Percentiles rank a stretch among this genome's conserved stretches.
Conservation (phyloP, 1,140 invertebrate genomes). For the Cydia strobilella region DNA sequence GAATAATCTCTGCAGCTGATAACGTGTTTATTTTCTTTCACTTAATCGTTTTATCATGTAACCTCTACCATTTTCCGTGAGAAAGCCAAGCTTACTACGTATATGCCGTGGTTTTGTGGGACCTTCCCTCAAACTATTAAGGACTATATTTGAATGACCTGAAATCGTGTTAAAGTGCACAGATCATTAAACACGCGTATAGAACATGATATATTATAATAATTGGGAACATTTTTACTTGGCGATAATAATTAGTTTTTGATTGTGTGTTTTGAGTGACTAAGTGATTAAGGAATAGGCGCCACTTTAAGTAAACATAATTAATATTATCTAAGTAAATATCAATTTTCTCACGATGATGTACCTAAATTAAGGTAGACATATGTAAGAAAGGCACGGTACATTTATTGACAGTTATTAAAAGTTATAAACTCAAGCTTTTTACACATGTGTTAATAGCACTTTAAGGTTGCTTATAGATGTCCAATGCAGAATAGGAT, state of each 20-base stretch:
- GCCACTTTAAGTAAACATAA: background rate
- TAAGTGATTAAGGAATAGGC: background rate
- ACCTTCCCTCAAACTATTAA: background rate
- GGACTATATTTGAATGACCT: background rate
- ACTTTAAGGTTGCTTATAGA: too few relatives aligned
- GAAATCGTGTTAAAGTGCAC: too few relatives aligned
- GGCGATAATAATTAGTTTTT: background rate
- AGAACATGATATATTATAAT: background rate
- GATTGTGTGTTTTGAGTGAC: too few relatives aligned
- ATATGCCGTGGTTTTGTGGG: background rate
- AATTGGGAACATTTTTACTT: background rate
- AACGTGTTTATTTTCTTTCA: conserved; percentile 2
- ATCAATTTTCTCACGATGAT: background rate
- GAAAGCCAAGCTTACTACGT: background rate
- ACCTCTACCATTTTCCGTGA: conserved; percentile 5
- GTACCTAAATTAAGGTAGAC: background rate
- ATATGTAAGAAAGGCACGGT: too few relatives aligned
- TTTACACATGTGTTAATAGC: too few relatives aligned
- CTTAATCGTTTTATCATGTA: background rate
- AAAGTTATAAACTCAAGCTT: too few relatives aligned
- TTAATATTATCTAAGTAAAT: conserved; percentile 1
- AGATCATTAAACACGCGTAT: background rate
- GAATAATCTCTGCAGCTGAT: conserved; percentile 10
- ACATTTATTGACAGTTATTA: too few relatives aligned
- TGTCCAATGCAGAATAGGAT: too few relatives aligned